Evolutionary conservation across 2,888 invertebrate genomes (phyloP).

Genomic region (Dioctria linearis): DNA sequence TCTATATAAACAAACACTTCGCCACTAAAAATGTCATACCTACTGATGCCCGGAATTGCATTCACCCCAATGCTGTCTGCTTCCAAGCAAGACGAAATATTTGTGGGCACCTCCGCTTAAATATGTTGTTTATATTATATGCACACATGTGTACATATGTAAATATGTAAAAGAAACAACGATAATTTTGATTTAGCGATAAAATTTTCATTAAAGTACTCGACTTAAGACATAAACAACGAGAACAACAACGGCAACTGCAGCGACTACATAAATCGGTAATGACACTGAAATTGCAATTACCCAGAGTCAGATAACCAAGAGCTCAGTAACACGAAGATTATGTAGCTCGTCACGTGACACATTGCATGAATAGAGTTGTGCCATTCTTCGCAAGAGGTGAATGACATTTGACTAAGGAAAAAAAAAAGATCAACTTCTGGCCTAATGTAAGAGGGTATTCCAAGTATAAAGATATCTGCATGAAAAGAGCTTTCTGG

Average conservation of each 20-base stretch:
- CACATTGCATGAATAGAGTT: constrained; percentile 38
- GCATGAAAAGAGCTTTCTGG: neutral
- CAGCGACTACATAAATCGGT: constrained; percentile 30
- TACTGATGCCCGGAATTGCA: neutral
- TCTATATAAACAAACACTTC: neutral
- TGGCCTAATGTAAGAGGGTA: neutral
- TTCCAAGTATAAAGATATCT: neutral
- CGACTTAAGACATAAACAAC: neutral
- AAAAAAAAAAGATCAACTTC: neutral
- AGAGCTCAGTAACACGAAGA: constrained; percentile 10
- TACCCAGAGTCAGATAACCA: constrained; percentile 11
- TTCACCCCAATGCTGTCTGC: neutral
- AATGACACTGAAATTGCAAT: constrained; percentile 47
- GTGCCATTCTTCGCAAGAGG: constrained; percentile 6
- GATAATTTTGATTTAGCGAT: neutral
- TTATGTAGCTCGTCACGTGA: constrained; percentile 23
- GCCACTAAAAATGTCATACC: neutral
- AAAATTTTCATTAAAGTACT: constrained; percentile 17
- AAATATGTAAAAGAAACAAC: neutral
- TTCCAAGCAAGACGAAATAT: neutral
- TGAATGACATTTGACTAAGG: constrained; percentile 7
- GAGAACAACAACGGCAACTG: neutral
- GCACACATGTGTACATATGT: no score
- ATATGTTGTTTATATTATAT: neutral
- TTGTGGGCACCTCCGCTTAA: neutral